phyloP scores from a whole-genome alignment of 2,797 vertebrate genomes.

The Thaleichthys pacificus region DNA sequence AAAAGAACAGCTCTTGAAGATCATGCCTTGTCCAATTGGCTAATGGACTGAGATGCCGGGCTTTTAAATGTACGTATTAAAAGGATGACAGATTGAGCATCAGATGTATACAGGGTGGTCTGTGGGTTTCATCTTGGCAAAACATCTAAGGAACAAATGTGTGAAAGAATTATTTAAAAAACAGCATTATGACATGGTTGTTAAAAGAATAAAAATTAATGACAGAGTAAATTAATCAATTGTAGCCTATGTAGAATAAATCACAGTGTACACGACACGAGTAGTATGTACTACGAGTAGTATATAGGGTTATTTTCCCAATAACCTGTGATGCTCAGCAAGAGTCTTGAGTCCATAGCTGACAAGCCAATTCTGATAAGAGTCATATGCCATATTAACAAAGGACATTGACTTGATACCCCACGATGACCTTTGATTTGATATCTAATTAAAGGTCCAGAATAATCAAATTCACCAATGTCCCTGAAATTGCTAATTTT shows the following conservation, averaged over 20 bases:
- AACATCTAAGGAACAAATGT: background rate
- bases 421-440: slow-evolving; percentile 24
- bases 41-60: background rate
- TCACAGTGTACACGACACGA: too few relatives aligned
- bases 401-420: slow-evolving; percentile 6
- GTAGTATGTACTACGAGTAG: background rate
- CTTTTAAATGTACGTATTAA: background rate
- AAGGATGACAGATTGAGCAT: background rate
- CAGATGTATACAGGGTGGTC: background rate
- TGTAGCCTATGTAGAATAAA: too few relatives aligned
- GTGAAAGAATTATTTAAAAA: too few relatives aligned
- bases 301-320: background rate
- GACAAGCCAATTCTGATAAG: slow-evolving; percentile 27
- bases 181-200: too few relatives aligned
- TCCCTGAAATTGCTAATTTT: slow-evolving; percentile 1
- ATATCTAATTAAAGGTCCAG: slow-evolving; percentile 26
- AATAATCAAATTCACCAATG: slow-evolving; percentile 28
- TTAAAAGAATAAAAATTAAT: too few relatives aligned
- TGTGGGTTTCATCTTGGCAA: background rate
- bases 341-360: slow-evolving; percentile 3
- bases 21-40: background rate
- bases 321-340: background rate
- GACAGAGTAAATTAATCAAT: too few relatives aligned
- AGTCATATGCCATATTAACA: slow-evolving; percentile 51
- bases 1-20: background rate